Evolutionary conservation across 2,888 invertebrate species (phyloP), one percentile per base, ranked within the genome.

Genomic region (Neocrepidodera transversa): DNA sequence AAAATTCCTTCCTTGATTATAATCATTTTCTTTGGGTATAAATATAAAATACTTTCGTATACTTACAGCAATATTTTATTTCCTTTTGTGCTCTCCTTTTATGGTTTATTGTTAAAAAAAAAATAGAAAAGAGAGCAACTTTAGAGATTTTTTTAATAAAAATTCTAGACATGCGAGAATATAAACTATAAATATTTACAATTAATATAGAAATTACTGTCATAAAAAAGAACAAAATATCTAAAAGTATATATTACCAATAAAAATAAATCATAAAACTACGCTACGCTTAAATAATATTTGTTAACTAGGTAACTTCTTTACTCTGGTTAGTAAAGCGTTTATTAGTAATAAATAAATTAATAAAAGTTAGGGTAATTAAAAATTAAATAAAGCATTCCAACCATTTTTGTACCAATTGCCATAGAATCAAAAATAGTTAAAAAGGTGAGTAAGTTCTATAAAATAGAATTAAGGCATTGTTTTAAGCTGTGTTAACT

Each of bases 401-500:
- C n/a, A 11, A n/a, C n/a, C 8, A 45, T 18, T 18, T 42, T 45
- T 20, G 20, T 36, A 35, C 16, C n/a, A 32, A 45, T 20, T 18
- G 47, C 54, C 45, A 36, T 11, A 20, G 30, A 20, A 45, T 14
- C 28, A 11, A 35, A 48, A 47, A 45, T 17, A 36, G 26, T 14
- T 16, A 32, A 53, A 42, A 43, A 10, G 18, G 11, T 10, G 8
- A 35, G 11, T 23, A 20, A 38, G n/a, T 48, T n/a, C 20, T 20
- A 42, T 2, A 11, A 20, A n/a, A 32, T 48, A 58, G 30, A 36
- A 54, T 59, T 62, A 62, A 58, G 66, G 64, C 66, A 61, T 57
- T 64, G 63, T 63, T 51, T 40, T 43, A 63, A 62, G 66, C 64
- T 58, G 57, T 55, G 60, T 64, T 62, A 63, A 62, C 53, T 53